phyloP scores from a whole-genome alignment of 2,797 vertebrate genomes.

The Oryzias sinensis region DNA sequence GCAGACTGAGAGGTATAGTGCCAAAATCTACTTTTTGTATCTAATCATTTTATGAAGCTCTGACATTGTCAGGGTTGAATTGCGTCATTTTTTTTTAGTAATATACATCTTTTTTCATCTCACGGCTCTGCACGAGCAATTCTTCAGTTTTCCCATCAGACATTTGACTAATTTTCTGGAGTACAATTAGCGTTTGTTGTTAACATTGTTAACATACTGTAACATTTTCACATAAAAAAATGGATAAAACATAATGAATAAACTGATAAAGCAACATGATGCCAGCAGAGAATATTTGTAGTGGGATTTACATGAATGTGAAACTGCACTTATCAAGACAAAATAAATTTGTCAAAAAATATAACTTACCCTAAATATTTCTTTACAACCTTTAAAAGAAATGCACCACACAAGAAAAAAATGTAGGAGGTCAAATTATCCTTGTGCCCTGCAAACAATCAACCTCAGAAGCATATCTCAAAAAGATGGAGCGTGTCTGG shows the following conservation, averaged over 20 bases:
- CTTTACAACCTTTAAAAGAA: no score
- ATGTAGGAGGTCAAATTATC: slow-evolving; percentile 8
- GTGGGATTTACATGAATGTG: slow-evolving; percentile 9
- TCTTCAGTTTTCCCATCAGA: slow-evolving; percentile 37
- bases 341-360: background rate
- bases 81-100: slow-evolving; percentile 11
- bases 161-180: slow-evolving; percentile 39
- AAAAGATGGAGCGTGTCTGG: slow-evolving; percentile 22
- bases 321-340: slow-evolving; percentile 8
- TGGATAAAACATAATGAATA: slow-evolving; percentile 31
- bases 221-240: slow-evolving; percentile 53
- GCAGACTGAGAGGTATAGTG: slow-evolving; percentile 17
- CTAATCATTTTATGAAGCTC: slow-evolving; percentile 14
- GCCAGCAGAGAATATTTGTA: slow-evolving; percentile 26
- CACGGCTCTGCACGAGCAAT: slow-evolving; percentile 14
- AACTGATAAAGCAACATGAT: slow-evolving; percentile 25
- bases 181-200: slow-evolving; percentile 62
- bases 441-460: slow-evolving; percentile 16
- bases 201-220: slow-evolving; percentile 41
- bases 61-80: slow-evolving; percentile 10
- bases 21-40: slow-evolving; percentile 21
- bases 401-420: background rate
- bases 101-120: slow-evolving; percentile 28
- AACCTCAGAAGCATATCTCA: slow-evolving; percentile 30
- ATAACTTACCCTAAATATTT: no score